Evolutionary conservation across 1,140 invertebrate species (phyloP).

Genomic region (Lerema accius): DNA sequence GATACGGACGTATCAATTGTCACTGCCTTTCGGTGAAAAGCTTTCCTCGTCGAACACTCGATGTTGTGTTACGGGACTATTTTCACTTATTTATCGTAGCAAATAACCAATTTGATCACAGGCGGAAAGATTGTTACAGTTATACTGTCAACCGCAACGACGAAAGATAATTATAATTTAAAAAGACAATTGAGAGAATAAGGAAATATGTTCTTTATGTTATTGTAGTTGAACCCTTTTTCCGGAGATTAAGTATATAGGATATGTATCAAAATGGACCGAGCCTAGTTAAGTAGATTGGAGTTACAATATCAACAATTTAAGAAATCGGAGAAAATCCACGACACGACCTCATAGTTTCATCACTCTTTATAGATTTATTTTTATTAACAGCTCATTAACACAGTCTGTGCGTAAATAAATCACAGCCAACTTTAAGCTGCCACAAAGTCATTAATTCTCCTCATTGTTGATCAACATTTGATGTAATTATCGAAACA

Average conservation of each 20-base stretch:
- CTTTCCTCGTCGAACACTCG: not conserved
- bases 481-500: no score
- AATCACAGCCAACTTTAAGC: no score
- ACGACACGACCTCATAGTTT: no score
- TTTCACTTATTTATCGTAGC: not conserved
- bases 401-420: no score
- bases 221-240: constrained; percentile 18
- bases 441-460: no score
- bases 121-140: not conserved
- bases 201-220: constrained; percentile 2
- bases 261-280: constrained; percentile 4
- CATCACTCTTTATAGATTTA: no score
- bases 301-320: not conserved
- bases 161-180: not conserved
- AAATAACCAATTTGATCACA: not conserved
- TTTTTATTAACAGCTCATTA: no score
- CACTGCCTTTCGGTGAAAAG: constrained; percentile 30
- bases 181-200: constrained; percentile 1
- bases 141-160: not conserved
- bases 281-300: not conserved
- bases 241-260: constrained; percentile 31
- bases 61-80: not conserved
- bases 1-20: constrained; percentile 43
- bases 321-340: no score
- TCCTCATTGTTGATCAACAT: no score